phyloP scores from a whole-genome alignment of 2,797 vertebrate species.

The Heteromormyrus szaboi region DNA sequence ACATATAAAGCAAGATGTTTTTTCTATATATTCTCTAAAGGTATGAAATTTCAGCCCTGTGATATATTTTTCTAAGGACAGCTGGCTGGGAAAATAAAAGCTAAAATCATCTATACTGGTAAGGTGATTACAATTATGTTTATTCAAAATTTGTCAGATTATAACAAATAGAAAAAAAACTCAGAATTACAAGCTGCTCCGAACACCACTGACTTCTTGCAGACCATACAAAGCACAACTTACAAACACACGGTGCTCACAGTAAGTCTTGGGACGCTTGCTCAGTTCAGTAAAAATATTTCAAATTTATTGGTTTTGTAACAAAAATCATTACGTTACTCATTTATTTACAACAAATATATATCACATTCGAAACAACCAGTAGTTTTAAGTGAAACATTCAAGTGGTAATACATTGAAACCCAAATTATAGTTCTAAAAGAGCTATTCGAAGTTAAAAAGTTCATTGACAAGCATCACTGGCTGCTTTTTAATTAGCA shows the following conservation, averaged over 20 bases:
- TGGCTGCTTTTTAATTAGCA: neutral
- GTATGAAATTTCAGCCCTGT: neutral
- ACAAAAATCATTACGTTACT: neutral
- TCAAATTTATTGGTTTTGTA: neutral
- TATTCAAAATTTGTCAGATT: neutral
- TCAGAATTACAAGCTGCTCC: neutral
- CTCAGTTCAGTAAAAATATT: neutral
- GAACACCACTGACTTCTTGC: neutral
- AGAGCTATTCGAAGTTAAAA: too few relatives aligned
- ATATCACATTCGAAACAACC: neutral
- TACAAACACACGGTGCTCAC: neutral
- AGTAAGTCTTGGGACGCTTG: neutral
- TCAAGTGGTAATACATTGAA: neutral
- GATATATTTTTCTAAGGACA: neutral
- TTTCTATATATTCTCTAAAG: neutral
- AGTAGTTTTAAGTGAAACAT: neutral
- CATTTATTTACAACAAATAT: neutral
- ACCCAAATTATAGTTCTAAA: neutral
- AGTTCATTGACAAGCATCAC: neutral
- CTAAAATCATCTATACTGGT: neutral
- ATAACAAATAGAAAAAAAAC: neutral
- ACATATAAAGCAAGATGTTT: neutral
- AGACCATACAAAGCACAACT: neutral
- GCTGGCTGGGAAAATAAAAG: neutral
- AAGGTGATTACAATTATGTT: neutral